Evolutionary conservation across 30 jellyfish, hydroid and myxozoan genomes (phyloP), one percentile per base, ranked within the genome.

Genomic region (Clytia hemisphaerica): DNA sequence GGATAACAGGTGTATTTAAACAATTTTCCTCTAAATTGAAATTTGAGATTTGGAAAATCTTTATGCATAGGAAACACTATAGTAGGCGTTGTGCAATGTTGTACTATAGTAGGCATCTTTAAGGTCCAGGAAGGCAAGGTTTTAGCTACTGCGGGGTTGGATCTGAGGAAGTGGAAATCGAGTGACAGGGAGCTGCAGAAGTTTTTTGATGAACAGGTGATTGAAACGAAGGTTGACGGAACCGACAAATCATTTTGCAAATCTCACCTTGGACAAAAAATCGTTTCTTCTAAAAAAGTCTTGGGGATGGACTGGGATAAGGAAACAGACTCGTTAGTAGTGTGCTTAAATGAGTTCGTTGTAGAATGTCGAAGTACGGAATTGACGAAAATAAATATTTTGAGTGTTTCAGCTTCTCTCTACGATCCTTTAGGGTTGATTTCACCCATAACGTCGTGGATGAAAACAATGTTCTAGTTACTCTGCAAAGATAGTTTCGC

Each of bases 381-480:
- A 0, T 74, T 81, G 4, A 55, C 89, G 0, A 76, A 84, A 55
- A 63, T 80, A 50, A 76, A 88, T 37, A 19, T 84, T 60, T 45
- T 77, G 18, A 84, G 77, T 53, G 22, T 77, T 14, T 87, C 95
- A 15, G 88, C 88, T 1, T 76, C 80, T 32, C 37, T 84, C 22
- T 85, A 79, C 55, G 96, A 85, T 61, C 92, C 96, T 28, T 34
- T 78, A 55, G 96, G 94, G 61, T 77, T 68, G 19, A 30, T 68
- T 15, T 51, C 58, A 67, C 62, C 55, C 21, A n/a, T n/a, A n/a
- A n/a, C n/a, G 50, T 84, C 57, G 47, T 63, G 24, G 33, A n/a
- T 82, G 30, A 82, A 73, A 61, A 47, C 44, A 4, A 47, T 82
- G 45, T 72, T 82, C 47, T 81, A 83, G 58, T 76, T 54, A 37